phyloP scores from a whole-genome alignment of 2,888 invertebrate genomes.

The Ophioninae sp. region DNA sequence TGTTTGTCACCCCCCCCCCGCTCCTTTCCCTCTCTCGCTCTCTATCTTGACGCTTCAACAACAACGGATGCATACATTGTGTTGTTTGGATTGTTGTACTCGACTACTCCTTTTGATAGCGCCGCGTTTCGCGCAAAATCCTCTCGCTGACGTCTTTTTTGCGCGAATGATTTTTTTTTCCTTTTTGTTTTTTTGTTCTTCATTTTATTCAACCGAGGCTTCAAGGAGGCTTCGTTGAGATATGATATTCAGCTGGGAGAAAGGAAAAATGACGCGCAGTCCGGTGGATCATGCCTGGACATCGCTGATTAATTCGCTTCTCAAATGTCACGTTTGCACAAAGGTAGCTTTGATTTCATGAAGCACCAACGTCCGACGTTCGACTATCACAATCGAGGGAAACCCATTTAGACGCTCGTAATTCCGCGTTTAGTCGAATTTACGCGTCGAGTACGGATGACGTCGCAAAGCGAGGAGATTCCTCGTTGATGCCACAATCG shows the following conservation, averaged over 20 bases:
- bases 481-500: not conserved
- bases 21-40: not conserved
- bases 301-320: slow-evolving; percentile 47
- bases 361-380: slow-evolving; percentile 13
- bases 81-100: slow-evolving; percentile 43
- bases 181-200: not conserved
- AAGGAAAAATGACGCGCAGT: not conserved
- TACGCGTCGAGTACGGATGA: slow-evolving; percentile 3
- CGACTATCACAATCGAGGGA: slow-evolving; percentile 18
- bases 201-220: slow-evolving; percentile 1
- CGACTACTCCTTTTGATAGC: slow-evolving; percentile 43
- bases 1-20: slow-evolving; percentile 5
- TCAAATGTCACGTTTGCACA: slow-evolving; percentile 31
- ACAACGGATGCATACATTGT: slow-evolving; percentile 17
- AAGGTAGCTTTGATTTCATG: slow-evolving; percentile 33
- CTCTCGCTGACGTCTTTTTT: slow-evolving; percentile 8
- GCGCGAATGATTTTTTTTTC: not conserved
- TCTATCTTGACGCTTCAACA: slow-evolving; percentile 12
- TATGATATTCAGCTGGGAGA: slow-evolving; percentile 4
- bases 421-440: slow-evolving; percentile 19
- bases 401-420: slow-evolving; percentile 28
- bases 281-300: slow-evolving; percentile 18
- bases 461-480: slow-evolving; percentile 11
- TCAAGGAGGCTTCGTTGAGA: not conserved
- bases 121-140: slow-evolving; percentile 18